Evolutionary conservation across 2,797 vertebrate genomes (phyloP).

Genomic region (Coregonus sp.): DNA sequence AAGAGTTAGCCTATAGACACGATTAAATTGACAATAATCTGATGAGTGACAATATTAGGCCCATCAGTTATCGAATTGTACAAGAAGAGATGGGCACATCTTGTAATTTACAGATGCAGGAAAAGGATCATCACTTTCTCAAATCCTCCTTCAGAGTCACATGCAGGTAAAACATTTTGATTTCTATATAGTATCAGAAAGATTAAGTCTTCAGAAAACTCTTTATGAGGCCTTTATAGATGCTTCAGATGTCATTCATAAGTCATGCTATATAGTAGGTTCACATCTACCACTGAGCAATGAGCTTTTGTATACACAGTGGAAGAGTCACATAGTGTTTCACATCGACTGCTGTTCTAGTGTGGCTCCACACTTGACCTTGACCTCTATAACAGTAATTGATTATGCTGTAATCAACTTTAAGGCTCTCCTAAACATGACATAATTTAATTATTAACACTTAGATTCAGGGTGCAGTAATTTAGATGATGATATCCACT

Average conservation of each 20-base stretch:
- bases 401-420: background rate
- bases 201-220: background rate
- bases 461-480: background rate
- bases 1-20: too few species aligned
- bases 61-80: too few species aligned
- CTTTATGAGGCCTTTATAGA: background rate
- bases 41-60: too few species aligned
- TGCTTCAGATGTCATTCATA: background rate
- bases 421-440: background rate
- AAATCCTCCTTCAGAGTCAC: too few species aligned
- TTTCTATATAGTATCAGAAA: too few species aligned
- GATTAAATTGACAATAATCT: background rate
- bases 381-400: background rate
- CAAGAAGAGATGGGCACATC: too few species aligned
- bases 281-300: background rate
- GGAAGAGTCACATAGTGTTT: background rate
- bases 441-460: background rate
- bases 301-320: background rate
- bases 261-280: background rate
- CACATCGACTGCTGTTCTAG: background rate
- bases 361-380: background rate
- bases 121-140: too few species aligned
- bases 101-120: too few species aligned
- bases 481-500: background rate
- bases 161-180: too few species aligned